phyloP scores from a whole-genome alignment of 53 echinoderm and acorn worm genomes.

The Apostichopus leukothele region DNA sequence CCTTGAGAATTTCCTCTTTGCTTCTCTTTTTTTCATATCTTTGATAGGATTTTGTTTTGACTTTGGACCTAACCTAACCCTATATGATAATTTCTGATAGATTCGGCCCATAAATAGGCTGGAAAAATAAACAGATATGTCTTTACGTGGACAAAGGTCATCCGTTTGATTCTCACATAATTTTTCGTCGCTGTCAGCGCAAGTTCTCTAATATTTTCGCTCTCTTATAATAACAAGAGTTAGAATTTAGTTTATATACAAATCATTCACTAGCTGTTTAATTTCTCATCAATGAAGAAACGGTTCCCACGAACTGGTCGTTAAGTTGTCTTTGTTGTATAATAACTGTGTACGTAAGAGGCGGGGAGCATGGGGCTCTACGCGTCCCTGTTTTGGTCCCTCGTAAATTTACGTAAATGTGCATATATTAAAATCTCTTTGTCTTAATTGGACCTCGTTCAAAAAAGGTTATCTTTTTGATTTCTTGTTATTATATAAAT shows the following conservation, averaged over 20 bases:
- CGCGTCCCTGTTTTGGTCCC: neutral
- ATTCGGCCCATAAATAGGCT: slow-evolving; percentile 24
- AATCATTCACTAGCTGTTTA: slow-evolving; percentile 29
- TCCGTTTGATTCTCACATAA: neutral
- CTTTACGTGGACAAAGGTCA: slow-evolving; percentile 1
- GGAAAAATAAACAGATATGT: slow-evolving; percentile 13
- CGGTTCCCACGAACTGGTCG: neutral
- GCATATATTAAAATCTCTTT: neutral
- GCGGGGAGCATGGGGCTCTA: neutral
- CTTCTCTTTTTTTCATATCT: too few species aligned
- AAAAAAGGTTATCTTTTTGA: too few species aligned
- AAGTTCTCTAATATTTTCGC: slow-evolving; percentile 11
- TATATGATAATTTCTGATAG: too few species aligned
- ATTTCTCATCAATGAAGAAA: slow-evolving; percentile 16
- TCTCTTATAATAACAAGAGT: neutral
- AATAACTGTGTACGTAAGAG: neutral
- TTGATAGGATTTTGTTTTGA: too few species aligned
- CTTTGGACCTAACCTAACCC: too few species aligned
- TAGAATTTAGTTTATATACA: slow-evolving; percentile 17
- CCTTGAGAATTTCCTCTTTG: too few species aligned
- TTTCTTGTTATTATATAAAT: too few species aligned
- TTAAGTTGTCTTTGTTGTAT: neutral
- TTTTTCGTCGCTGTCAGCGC: slow-evolving; percentile 6
- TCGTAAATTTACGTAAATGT: neutral
- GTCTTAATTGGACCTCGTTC: neutral